Evolutionary conservation across 2,113 vertebrate species (phyloP), one percentile per base, ranked within the genome.

Genomic region (Stigmatopora nigra): DNA sequence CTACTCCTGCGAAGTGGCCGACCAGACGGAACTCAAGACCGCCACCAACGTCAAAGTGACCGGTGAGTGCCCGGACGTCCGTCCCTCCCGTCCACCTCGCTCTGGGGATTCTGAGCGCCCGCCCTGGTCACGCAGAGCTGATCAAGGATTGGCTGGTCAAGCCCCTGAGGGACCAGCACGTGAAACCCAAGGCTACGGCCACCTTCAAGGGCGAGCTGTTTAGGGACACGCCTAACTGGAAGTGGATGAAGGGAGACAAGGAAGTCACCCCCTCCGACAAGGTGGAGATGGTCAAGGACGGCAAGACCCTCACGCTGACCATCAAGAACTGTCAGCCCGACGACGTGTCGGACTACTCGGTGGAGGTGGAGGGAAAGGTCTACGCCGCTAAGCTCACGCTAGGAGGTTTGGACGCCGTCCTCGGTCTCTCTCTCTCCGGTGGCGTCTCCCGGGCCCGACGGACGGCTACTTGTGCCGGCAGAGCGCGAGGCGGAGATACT

Each of bases 141-240:
- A 91, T 98, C 75, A 92, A 94, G 83, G 96, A 99, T 22, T 99
- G 97, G 97, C 88, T 99, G 56, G 93, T 94, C 65, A 98, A 90
- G 78, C 94, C 95, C 19, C 90, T 99, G 73, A 92, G 92, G 75
- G 95, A 99, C 67, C 95, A 98, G 78, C 95, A 98, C 48, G 97
- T 99, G 58, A 98, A 97, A 82, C 95, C 95, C 6, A 99, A 98
- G 76, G 89, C 90, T 46, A 86, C 88, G 0, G 97, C 96, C 52
- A 89, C 88, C 3, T 98, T 99, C 75, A 84, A 90, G 62, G 93
- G 94, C 58, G 90, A 93, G 47, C 89, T 98, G 45, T 92, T 90
- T 72, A 98, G 92, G 84, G 97, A 99, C 10, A 97, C 95, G 0
- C 95, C 95, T 73, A 97, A 97, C 48, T 84, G 95, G 84, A 98